A percentile compares a stretch with the other conserved stretches of the same genome.
Conservation (phyloP, 2,113 vertebrate species). For the Reinhardtius hippoglossoides region DNA sequence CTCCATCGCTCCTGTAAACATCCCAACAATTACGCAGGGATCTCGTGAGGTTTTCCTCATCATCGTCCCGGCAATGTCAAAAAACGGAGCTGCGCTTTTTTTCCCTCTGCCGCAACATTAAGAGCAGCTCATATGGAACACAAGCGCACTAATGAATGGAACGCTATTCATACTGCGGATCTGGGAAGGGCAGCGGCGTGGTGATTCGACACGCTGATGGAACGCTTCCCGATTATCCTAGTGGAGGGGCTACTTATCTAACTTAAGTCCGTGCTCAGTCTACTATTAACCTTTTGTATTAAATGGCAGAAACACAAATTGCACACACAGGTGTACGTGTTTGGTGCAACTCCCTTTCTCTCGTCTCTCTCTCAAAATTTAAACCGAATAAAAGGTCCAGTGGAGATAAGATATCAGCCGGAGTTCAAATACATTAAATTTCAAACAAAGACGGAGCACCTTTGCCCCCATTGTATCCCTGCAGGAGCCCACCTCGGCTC, state of each 20-base stretch:
- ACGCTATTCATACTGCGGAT: conserved; percentile 40
- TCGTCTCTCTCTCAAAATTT: neutral
- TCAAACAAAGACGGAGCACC: conserved; percentile 43
- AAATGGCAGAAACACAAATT: neutral
- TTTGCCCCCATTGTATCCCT: conserved; percentile 48
- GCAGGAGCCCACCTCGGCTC: conserved; percentile 31
- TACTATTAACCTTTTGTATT: neutral
- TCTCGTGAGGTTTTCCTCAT: conserved; percentile 49
- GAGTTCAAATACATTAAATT: conserved; percentile 56
- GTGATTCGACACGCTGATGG: conserved; percentile 24
- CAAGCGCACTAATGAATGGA: conserved; percentile 47
- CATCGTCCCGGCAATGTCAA: conserved; percentile 54
- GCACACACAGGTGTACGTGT: neutral
- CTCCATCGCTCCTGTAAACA: conserved; percentile 45
- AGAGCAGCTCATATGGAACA: conserved; percentile 61
- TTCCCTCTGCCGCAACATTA: conserved; percentile 36
- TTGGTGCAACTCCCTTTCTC: neutral
- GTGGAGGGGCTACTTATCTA: conserved; percentile 14
- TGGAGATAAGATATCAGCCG: conserved; percentile 33
- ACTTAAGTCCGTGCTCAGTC: conserved; percentile 6
- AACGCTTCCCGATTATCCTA: conserved; percentile 19
- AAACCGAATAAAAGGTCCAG: neutral
- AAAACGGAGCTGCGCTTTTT: conserved; percentile 34
- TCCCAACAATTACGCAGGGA: conserved; percentile 35
- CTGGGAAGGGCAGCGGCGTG: neutral